Evolutionary conservation across 2,888 invertebrate genomes (phyloP), one percentile per base, ranked within the genome.

Genomic region (Parnassius smintheus): DNA sequence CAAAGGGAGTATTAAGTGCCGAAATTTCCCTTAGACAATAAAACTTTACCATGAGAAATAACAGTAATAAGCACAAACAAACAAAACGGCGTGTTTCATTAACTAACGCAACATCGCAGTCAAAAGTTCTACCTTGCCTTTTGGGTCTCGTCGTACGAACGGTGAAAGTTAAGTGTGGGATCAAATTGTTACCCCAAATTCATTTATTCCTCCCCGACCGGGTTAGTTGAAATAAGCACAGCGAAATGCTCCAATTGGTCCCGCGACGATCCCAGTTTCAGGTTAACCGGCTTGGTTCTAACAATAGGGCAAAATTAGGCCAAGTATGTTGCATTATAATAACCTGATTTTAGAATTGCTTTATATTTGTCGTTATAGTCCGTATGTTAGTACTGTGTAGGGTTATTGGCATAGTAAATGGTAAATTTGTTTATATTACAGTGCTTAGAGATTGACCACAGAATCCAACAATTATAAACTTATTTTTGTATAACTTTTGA

Each of bases 141-240:
- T 68, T 68, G 70, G 73, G 75, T 70, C 68, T 73, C 71, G 44
- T 48, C 53, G 74, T 75, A 66, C 69, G 67, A 69, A 66, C 72
- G 66, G 69, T 70, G 77, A 76, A 83, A 83, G 84, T 85, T 85
- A 82, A 82, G 76, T 78, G 77, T 74, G 82, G 84, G 86, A 86
- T 88, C 80, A 87, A 89, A 89, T 86, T 88, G 86, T 85, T 82
- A 78, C 79, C 76, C 82, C 82, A 86, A 88, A 90, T 89, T 87
- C 86, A 82, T 86, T 88, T 86, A 86, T 86, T 76, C 80, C 75
- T 78, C 80, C 81, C 76, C 75, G 76, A 75, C 80, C 72, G 73
- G 70, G 66, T 62, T 58, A 13, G 13, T 18, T 13, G 49, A 49
- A 49, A 49, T 49, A 49, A 50, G 57, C 72, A 71, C 75, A 70